Percentiles rank a stretch among this genome's conserved stretches.
Conservation (phyloP, 1,140 invertebrate species). For the Drosophila sp. region DNA sequence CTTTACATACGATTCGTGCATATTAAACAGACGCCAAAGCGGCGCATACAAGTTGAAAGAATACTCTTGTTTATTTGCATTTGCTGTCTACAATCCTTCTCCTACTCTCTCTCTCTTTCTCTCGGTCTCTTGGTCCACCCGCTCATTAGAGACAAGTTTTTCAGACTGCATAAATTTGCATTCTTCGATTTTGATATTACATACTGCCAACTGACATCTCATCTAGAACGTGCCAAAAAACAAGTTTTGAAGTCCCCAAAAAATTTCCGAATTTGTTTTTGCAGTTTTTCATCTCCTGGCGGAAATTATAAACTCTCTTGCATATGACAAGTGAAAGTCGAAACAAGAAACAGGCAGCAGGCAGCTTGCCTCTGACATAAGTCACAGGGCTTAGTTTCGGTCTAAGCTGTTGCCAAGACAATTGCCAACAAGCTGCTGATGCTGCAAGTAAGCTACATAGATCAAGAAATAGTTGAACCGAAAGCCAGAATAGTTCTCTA, state of each 20-base stretch:
- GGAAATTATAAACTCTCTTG: slow-evolving; percentile 51
- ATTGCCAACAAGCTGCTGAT: background rate
- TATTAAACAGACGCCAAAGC: slow-evolving; percentile 51
- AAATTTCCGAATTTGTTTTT: background rate
- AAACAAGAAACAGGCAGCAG: background rate
- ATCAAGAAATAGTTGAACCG: background rate
- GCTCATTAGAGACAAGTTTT: background rate
- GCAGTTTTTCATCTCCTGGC: slow-evolving; percentile 26
- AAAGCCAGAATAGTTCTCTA: background rate
- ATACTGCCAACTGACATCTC: background rate
- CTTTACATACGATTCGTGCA: slow-evolving; percentile 38
- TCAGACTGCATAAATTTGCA: background rate
- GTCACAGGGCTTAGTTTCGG: background rate
- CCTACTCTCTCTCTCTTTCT: slow-evolving; percentile 1
- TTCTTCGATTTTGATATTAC: background rate
- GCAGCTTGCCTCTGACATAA: background rate
- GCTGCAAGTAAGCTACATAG: too few species aligned
- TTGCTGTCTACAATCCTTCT: background rate
- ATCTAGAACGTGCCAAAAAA: background rate
- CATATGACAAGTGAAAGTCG: slow-evolving; percentile 11
- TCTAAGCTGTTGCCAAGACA: background rate
- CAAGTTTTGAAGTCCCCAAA: background rate
- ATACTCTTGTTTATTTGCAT: slow-evolving; percentile 24
- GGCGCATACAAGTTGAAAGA: slow-evolving; percentile 31
- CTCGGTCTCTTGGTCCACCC: background rate